Conservation (phyloP, 2,797 vertebrate species). For the Eremophila alpestris region DNA sequence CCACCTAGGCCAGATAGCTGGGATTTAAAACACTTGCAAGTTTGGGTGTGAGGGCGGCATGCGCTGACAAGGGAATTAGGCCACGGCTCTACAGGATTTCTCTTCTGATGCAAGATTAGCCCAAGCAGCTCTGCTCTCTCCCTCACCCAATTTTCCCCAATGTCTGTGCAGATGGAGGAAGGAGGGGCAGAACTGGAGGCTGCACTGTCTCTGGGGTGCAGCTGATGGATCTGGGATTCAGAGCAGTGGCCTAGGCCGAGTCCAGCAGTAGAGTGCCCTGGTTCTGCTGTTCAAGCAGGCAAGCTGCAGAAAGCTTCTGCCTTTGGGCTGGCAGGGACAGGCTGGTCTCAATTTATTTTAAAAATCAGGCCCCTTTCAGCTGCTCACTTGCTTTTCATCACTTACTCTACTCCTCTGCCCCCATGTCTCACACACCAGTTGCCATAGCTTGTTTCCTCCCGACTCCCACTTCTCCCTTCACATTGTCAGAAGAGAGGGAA, state of each 20-base stretch:
- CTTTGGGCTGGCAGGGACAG: neutral
- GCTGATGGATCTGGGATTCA: fast-evolving
- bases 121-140: neutral
- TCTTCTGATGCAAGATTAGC: neutral
- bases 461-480: neutral
- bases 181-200: neutral
- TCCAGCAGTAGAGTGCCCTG: fast-evolving
- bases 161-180: neutral
- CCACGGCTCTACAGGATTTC: neutral
- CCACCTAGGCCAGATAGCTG: neutral
- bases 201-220: neutral
- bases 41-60: neutral
- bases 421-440: neutral
- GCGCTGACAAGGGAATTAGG: neutral
- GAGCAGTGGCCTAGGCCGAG: fast-evolving
- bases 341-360: neutral
- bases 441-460: neutral
- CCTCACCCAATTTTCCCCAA: neutral
- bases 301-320: neutral
- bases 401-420: neutral
- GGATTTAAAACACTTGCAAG: slow-evolving; percentile 25
- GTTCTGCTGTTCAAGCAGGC: neutral
- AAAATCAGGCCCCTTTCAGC: neutral
- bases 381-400: neutral
- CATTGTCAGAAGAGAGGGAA: neutral